phyloP scores from a whole-genome alignment of 1,140 invertebrate species.

The Polypedilum vanderplanki region DNA sequence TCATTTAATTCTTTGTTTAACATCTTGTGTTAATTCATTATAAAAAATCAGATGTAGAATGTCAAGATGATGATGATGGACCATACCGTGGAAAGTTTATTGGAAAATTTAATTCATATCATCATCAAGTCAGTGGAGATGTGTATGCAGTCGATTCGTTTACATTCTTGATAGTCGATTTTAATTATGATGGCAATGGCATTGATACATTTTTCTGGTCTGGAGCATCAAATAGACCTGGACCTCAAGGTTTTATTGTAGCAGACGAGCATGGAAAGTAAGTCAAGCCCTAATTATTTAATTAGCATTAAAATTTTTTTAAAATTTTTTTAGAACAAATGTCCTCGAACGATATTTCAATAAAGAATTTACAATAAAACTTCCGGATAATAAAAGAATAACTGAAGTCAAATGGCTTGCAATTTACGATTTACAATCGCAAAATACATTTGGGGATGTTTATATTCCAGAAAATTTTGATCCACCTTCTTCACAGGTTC shows the following conservation, averaged over 20 bases:
- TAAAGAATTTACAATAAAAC: conserved; percentile 71
- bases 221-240: conserved; percentile 75
- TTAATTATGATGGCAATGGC: conserved; percentile 87
- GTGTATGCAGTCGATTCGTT: conserved; percentile 85
- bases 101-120: conserved; percentile 83
- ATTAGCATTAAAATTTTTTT: background rate
- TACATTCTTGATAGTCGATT: conserved; percentile 72
- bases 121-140: conserved; percentile 69
- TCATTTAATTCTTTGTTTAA: background rate
- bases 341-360: conserved; percentile 78
- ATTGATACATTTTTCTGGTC: conserved; percentile 90
- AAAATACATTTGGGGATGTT: conserved; percentile 84
- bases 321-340: conserved; percentile 61
- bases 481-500: no score
- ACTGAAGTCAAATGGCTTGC: conserved; percentile 86
- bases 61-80: conserved; percentile 52
- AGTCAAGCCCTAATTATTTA: conserved; percentile 40
- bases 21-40: background rate
- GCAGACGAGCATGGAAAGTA: conserved; percentile 81
- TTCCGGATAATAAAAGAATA: conserved; percentile 82
- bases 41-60: conserved; percentile 31
- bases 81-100: conserved; percentile 73
- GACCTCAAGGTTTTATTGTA: conserved; percentile 84
- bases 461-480: conserved; percentile 88
- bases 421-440: conserved; percentile 76